phyloP scores from a whole-genome alignment of 2,888 invertebrate species.

The Abrostola triplasia region DNA sequence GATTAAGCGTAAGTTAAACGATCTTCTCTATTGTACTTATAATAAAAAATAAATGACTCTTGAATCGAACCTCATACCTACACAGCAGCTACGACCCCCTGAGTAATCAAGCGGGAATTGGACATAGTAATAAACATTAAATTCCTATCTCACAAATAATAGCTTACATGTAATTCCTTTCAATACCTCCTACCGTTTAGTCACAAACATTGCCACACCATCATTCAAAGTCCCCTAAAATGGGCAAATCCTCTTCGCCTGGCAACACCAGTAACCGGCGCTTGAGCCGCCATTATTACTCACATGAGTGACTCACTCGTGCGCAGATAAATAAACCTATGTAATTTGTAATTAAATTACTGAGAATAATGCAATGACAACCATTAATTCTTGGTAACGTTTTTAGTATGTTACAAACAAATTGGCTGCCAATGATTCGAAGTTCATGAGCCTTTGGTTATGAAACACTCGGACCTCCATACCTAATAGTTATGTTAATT shows the following conservation, averaged over 20 bases:
- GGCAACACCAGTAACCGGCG: conserved; percentile 47
- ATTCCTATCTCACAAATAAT: conserved; percentile 11
- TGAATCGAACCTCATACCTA: background rate
- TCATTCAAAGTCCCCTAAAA: conserved; percentile 55
- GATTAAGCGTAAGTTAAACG: too few species aligned
- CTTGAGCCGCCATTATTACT: conserved; percentile 65
- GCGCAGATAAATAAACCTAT: conserved; percentile 62
- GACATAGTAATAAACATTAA: conserved; percentile 9
- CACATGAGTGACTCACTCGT: conserved; percentile 78
- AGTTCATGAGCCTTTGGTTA: conserved; percentile 24
- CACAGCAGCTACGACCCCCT: background rate
- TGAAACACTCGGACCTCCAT: conserved; percentile 23
- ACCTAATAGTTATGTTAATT: conserved; percentile 5
- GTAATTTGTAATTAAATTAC: conserved; percentile 79
- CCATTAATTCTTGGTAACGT: conserved; percentile 63
- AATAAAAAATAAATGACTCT: background rate
- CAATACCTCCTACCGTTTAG: conserved; percentile 30
- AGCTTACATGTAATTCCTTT: conserved; percentile 28
- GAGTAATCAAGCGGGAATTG: background rate
- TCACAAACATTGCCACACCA: conserved; percentile 50
- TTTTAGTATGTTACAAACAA: conserved; percentile 45
- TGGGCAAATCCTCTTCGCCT: conserved; percentile 47
- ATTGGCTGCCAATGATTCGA: conserved; percentile 26
- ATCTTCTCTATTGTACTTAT: too few species aligned
- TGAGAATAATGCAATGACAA: conserved; percentile 72